Base-by-base conservation (phyloP, 1,140 invertebrate species). In the Danaus plexippus region DNA sequence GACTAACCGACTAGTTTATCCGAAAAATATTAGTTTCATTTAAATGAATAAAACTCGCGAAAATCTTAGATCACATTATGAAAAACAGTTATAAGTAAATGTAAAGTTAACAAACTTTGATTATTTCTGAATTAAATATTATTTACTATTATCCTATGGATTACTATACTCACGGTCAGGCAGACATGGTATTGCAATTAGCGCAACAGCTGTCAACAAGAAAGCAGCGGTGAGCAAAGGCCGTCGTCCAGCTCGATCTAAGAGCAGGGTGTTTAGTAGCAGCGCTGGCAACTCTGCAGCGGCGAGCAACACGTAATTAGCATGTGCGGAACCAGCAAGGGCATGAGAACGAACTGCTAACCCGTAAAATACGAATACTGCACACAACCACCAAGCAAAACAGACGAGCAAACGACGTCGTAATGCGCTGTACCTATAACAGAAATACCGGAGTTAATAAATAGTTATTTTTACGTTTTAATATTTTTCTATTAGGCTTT, bases 291-390 rank as follows among this genome's bases (percentile, higher is more conserved):
- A 67, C 69, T 84, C 78, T 11, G 77, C 78, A 5, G 74, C 74
- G n/a, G 80, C 75, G 59, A 84, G 58, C 64, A 84, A 69, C 48
- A 74, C 80, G 77, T 80, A 84, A 57, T 75, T 82, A 56, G 63
- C 72, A 63, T 85, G 81, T 59, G 71, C 57, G 0, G 73, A 73
- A 52, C 79, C 79, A 4, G 70, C 64, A 55, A 85, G 69, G 47
- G 74, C 69, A 59, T 77, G 76, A 61, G 78, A 68, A 43, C 65
- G 68, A 51, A 80, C 81, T n/a, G 81, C 81, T 61, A 85, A 69
- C 47, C 79, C 80, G 70, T 82, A 84, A 72, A 82, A 82, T 67
- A 84, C 80, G 69, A 84, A 77, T 57, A 84, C 79, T 1, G 74
- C 77, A 1, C 70, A 77, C 52, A 67, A 49, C 79, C 81, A 85